phyloP scores from a whole-genome alignment of 2,888 invertebrate species.

The Proisotoma minuta region DNA sequence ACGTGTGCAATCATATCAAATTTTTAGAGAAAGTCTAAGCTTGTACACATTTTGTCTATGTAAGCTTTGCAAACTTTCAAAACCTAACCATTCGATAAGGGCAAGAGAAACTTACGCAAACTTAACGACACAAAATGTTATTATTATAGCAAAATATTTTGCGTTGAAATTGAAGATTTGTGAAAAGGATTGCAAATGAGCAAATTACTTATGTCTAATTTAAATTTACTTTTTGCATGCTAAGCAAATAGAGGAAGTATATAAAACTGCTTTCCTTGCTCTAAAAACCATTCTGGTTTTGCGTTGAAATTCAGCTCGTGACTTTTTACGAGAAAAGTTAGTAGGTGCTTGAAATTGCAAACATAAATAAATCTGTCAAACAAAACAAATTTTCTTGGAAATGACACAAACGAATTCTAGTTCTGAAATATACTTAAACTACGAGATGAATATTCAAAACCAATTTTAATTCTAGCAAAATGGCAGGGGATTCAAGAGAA shows the following conservation, averaged over 20 bases:
- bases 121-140: too few relatives aligned
- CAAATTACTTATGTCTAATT: too few relatives aligned
- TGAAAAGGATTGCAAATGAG: too few relatives aligned
- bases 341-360: background rate
- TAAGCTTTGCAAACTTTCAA: too few relatives aligned
- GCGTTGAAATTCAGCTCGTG: background rate
- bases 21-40: too few relatives aligned
- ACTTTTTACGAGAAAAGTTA: slow-evolving; percentile 3
- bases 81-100: too few relatives aligned
- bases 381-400: background rate
- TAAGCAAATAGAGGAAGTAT: background rate
- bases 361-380: slow-evolving; percentile 4
- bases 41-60: too few relatives aligned
- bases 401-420: background rate
- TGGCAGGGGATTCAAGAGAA: background rate
- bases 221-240: background rate
- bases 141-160: too few relatives aligned
- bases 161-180: too few relatives aligned
- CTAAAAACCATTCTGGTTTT: background rate
- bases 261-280: background rate
- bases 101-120: too few relatives aligned
- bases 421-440: background rate
- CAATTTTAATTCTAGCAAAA: too few relatives aligned
- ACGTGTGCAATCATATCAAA: too few relatives aligned
- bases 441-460: background rate